Conservation (phyloP, 2,888 invertebrate genomes). For the Pecten maximus region DNA sequence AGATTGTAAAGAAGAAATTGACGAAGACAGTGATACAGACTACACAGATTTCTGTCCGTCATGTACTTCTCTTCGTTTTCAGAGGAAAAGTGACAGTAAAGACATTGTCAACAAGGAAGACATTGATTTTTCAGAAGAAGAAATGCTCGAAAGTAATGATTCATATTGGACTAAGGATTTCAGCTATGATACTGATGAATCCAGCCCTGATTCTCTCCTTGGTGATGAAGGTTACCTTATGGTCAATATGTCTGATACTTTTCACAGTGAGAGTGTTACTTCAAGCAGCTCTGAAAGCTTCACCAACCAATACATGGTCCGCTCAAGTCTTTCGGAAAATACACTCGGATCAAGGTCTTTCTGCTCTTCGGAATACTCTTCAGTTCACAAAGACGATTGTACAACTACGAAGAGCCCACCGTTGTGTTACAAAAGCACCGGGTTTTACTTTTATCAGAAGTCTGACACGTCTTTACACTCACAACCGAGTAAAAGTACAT, state of each 20-base stretch:
- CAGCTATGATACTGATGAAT: neutral
- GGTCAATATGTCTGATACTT: neutral
- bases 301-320: neutral
- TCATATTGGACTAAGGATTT: neutral
- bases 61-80: neutral
- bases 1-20: neutral
- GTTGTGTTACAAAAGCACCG: neutral
- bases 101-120: neutral
- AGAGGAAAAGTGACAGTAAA: neutral
- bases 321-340: neutral
- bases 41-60: neutral
- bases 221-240: neutral
- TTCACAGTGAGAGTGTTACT: neutral
- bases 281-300: neutral
- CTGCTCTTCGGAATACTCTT: neutral
- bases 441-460: neutral
- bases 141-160: neutral
- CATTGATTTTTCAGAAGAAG: neutral
- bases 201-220: neutral
- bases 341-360: neutral
- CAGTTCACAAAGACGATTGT: neutral
- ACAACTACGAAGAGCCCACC: neutral
- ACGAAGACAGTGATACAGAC: neutral
- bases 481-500: neutral
- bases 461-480: neutral